phyloP scores from a whole-genome alignment of 2,888 invertebrate genomes.

The Noctua pronuba region DNA sequence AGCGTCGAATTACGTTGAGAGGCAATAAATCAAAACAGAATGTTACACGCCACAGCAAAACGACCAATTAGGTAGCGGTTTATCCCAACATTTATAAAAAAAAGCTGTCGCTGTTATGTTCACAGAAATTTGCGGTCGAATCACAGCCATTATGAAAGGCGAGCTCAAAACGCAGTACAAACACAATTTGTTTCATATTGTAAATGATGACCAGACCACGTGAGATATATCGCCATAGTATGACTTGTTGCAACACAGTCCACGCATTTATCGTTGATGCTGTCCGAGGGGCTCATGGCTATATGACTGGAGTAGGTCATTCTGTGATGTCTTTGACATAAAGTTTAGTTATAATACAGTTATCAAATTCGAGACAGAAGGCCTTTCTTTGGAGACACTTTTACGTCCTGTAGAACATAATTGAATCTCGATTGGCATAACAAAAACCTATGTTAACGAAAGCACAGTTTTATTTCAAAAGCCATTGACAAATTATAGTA shows the following conservation, averaged over 20 bases:
- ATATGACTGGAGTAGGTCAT: background rate
- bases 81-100: background rate
- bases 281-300: background rate
- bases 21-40: background rate
- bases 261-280: background rate
- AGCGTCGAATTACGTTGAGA: background rate
- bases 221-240: background rate
- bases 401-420: background rate
- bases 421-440: background rate
- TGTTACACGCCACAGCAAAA: background rate
- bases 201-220: background rate
- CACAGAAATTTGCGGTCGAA: background rate
- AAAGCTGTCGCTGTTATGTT: background rate
- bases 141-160: background rate
- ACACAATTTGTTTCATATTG: background rate
- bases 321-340: background rate
- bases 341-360: background rate
- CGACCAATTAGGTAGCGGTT: conserved; percentile 7
- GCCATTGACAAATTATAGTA: background rate
- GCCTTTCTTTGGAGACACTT: background rate
- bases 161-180: background rate
- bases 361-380: background rate
- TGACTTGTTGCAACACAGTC: conserved; percentile 27
- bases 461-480: background rate
- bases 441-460: background rate